Evolutionary conservation across 2,113 vertebrate species (phyloP).

Genomic region (Pithys albifrons): DNA sequence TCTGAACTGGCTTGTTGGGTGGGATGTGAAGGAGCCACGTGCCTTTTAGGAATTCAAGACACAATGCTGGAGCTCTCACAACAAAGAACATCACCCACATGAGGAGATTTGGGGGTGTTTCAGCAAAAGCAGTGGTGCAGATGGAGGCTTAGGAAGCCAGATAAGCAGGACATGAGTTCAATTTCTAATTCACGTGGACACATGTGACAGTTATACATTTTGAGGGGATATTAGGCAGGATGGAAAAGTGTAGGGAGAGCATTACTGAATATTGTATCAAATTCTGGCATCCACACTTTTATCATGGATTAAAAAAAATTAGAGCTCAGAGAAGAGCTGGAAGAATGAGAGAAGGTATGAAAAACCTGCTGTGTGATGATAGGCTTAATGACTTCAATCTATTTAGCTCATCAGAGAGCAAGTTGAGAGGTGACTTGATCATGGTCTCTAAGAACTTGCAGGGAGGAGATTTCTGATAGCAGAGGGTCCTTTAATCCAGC

Average conservation of each 20-base stretch:
- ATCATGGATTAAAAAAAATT: slow-evolving; percentile 50
- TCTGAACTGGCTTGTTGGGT: background rate
- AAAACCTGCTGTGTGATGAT: slow-evolving; percentile 36
- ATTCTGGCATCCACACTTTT: slow-evolving; percentile 19
- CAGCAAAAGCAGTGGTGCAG: background rate
- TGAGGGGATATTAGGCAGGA: background rate
- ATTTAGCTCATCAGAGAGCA: slow-evolving; percentile 57
- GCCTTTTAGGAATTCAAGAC: background rate
- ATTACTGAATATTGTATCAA: slow-evolving; percentile 24
- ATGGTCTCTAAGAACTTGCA: slow-evolving; percentile 21
- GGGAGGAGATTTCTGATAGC: slow-evolving; percentile 59
- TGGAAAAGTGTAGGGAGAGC: background rate
- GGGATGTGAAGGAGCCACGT: accelerated
- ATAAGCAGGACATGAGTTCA: background rate
- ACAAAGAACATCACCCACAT: background rate
- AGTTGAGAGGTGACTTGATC: slow-evolving; percentile 63
- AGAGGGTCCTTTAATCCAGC: slow-evolving; percentile 53
- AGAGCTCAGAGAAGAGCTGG: slow-evolving; percentile 43
- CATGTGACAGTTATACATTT: background rate
- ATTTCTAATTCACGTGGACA: background rate
- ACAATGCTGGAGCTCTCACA: background rate
- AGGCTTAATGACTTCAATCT: slow-evolving; percentile 64
- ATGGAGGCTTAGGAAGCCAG: background rate
- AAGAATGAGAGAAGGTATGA: slow-evolving; percentile 29
- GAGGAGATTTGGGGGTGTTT: background rate